Percentiles rank a stretch among this genome's conserved stretches.
Conservation (phyloP, 2,113 vertebrate genomes). For the Prolemur simus region DNA sequence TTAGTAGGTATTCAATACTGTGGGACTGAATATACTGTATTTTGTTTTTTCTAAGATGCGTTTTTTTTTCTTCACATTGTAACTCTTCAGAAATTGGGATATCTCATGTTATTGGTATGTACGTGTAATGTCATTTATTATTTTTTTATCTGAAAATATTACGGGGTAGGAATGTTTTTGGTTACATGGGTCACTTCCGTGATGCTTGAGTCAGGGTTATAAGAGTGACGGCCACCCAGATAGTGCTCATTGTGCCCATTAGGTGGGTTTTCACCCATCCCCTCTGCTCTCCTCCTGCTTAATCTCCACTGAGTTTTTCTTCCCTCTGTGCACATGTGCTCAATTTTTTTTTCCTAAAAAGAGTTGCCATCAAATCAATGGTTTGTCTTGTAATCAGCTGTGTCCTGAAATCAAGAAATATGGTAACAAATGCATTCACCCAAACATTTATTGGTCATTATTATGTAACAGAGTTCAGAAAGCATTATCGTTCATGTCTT, state of each 20-base stretch:
- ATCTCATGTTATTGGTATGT: not conserved
- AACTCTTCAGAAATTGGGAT: not conserved
- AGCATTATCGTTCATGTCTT: not conserved
- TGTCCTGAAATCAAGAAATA: not conserved
- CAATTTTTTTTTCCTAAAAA: not conserved
- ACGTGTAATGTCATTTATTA: not conserved
- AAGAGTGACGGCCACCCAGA: too few species aligned
- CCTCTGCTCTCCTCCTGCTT: too few species aligned
- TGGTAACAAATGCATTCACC: not conserved
- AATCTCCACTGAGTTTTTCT: too few species aligned
- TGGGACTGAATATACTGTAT: not conserved
- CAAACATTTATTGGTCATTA: not conserved
- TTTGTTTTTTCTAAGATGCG: not conserved
- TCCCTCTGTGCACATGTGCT: too few species aligned
- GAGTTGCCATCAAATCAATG: not conserved
- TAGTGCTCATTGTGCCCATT: too few species aligned
- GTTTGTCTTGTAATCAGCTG: not conserved
- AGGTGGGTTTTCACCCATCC: too few species aligned
- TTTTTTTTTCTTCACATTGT: not conserved
- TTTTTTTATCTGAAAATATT: too few species aligned
- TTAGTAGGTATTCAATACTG: not conserved
- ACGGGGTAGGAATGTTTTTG: too few species aligned
- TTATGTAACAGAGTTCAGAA: not conserved
- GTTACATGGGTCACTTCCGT: too few species aligned
- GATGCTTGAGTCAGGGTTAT: too few species aligned